Conservation (phyloP, 1,140 invertebrate genomes). For the Metopolophium dirhodum region DNA sequence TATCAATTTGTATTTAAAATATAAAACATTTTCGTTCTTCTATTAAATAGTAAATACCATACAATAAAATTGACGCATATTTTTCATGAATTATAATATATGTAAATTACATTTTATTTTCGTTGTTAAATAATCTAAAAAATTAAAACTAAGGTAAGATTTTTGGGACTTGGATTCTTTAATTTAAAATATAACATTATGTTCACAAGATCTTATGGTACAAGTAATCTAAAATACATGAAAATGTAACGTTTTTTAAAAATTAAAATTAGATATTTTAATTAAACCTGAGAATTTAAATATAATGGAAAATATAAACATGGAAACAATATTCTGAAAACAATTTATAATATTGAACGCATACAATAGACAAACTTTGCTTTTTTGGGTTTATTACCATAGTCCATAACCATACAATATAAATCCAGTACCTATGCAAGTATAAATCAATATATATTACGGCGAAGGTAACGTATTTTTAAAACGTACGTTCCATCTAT, state of each 20-base stretch:
- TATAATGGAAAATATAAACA: not conserved
- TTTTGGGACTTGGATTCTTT: not conserved
- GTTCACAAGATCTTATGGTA: not conserved
- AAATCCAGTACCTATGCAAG: not conserved
- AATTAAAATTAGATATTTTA: not conserved
- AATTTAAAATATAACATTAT: slow-evolving; percentile 1
- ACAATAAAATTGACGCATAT: not conserved
- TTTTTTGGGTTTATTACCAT: slow-evolving; percentile 20
- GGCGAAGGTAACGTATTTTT: not conserved
- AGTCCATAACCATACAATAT: not conserved
- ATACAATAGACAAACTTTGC: slow-evolving; percentile 10
- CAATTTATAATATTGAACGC: not conserved
- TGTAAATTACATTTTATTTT: not conserved
- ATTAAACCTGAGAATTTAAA: not conserved
- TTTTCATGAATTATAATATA: not conserved
- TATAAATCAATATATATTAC: slow-evolving; percentile 38
- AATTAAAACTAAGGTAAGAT: not conserved
- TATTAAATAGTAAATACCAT: not conserved
- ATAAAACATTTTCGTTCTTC: not conserved
- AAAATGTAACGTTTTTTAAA: not conserved
- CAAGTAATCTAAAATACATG: not conserved
- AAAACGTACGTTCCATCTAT: not conserved
- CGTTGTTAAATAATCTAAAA: not conserved
- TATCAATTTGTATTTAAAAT: not conserved
- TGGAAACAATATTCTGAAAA: not conserved